A percentile compares a stretch with the other conserved stretches of the same genome.
Conservation (phyloP, 2,113 vertebrate species). For the Marmota monax region DNA sequence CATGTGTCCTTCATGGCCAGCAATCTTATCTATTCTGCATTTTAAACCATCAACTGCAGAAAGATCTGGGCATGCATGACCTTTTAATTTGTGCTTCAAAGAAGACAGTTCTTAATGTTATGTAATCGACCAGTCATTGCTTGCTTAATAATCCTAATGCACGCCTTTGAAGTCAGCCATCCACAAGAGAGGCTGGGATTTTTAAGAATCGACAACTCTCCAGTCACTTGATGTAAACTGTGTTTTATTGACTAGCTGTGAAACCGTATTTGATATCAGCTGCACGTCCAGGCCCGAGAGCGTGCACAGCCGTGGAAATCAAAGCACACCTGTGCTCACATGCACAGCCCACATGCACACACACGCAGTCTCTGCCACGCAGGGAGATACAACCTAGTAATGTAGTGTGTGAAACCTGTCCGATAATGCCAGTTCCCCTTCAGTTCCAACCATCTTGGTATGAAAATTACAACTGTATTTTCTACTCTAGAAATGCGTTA, state of each 20-base stretch:
- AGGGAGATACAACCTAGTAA: constrained; percentile 62
- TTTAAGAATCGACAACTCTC: constrained; percentile 78
- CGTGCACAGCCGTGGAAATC: constrained; percentile 68
- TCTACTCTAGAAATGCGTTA: neutral
- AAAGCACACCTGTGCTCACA: neutral
- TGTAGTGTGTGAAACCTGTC: constrained; percentile 63
- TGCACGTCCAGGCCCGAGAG: constrained; percentile 61
- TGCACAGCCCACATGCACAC: too few relatives aligned
- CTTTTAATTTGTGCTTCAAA: constrained; percentile 86
- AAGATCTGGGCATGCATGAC: constrained; percentile 75
- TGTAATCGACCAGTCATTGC: constrained; percentile 88
- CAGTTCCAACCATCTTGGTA: neutral
- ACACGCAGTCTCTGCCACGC: constrained; percentile 67
- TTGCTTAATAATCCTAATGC: constrained; percentile 86
- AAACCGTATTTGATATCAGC: constrained; percentile 77
- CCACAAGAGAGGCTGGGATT: constrained; percentile 79
- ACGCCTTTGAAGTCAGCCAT: constrained; percentile 84
- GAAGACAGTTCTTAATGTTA: constrained; percentile 86
- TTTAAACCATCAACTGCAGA: constrained; percentile 69
- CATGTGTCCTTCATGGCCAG: constrained; percentile 56
- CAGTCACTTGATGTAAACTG: constrained; percentile 81
- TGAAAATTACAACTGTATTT: neutral
- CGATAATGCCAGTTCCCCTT: constrained; percentile 68
- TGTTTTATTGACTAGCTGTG: constrained; percentile 85
- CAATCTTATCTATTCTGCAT: constrained; percentile 58